Percentiles rank a stretch among this genome's conserved stretches.
phyloP scores from a whole-genome alignment of 1,140 invertebrate species.

The Cyphomyrmex costatus region DNA sequence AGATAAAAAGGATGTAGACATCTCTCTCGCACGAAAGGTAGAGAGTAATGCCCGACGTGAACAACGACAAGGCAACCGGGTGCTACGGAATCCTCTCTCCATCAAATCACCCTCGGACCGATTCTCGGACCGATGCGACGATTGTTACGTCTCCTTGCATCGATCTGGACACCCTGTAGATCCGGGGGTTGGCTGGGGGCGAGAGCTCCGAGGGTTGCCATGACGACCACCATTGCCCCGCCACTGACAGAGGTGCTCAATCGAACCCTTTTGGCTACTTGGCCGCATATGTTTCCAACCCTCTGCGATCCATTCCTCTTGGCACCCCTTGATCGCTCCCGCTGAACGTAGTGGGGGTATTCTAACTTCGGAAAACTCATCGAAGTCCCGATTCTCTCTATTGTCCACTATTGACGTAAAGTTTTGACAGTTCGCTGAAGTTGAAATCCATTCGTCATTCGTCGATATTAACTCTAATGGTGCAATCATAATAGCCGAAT shows the following conservation, averaged over 20 bases:
- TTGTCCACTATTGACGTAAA: constrained; percentile 11
- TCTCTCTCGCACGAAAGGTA: constrained; percentile 8
- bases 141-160: constrained; percentile 61
- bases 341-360: constrained; percentile 4
- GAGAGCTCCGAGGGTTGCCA: constrained; percentile 74
- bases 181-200: constrained; percentile 72
- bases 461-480: not conserved
- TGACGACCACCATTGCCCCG: constrained; percentile 78
- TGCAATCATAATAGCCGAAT: not conserved
- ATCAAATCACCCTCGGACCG: constrained; percentile 29
- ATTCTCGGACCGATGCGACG: constrained; percentile 39
- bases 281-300: constrained; percentile 44
- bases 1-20: not conserved
- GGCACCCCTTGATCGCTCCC: not conserved
- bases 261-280: constrained; percentile 73
- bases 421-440: constrained; percentile 25
- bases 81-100: not conserved
- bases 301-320: not conserved
- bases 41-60: constrained; percentile 29
- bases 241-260: constrained; percentile 79
- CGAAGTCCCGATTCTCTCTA: constrained; percentile 1
- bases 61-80: constrained; percentile 4
- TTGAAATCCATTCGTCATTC: constrained; percentile 23
- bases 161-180: constrained; percentile 75
- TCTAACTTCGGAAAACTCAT: constrained; percentile 43